These are phyloP conservation scores for Thrips palmi DNA, from an alignment of 1,140 invertebrate species.

Conservation along the genomic window DNA sequence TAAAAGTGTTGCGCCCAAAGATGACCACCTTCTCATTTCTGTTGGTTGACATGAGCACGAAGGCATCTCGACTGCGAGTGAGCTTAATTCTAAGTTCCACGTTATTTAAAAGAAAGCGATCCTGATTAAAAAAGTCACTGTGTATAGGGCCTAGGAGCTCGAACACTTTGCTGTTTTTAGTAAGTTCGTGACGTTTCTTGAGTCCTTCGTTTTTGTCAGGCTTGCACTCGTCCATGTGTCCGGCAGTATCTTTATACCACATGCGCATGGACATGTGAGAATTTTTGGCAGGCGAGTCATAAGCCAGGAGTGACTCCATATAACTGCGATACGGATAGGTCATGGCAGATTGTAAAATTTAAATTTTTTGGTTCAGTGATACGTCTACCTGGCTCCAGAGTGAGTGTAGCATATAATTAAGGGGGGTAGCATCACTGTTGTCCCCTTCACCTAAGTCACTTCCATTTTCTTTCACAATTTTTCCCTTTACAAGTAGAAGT, in stretches of 20 bases:
- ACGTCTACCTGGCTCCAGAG: conserved; percentile 24
- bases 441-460: conserved; percentile 11
- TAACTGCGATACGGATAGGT: conserved; percentile 26
- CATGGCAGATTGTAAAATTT: conserved; percentile 22
- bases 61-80: conserved; percentile 19
- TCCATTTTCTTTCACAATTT: conserved; percentile 16
- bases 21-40: conserved; percentile 14
- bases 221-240: conserved; percentile 18
- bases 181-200: conserved; percentile 15
- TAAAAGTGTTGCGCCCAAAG: conserved; percentile 19
- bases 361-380: conserved; percentile 26
- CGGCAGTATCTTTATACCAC: conserved; percentile 15
- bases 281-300: conserved; percentile 21
- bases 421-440: conserved; percentile 15
- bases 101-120: conserved; percentile 22
- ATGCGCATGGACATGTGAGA: conserved; percentile 21
- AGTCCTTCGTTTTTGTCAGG: conserved; percentile 18
- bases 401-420: conserved; percentile 24
- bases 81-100: conserved; percentile 21
- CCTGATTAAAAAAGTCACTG: conserved; percentile 20
- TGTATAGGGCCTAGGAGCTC: conserved; percentile 15
- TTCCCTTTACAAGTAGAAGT: conserved; percentile 20
- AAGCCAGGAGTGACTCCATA: conserved; percentile 24
- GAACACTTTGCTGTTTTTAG: conserved; percentile 14
- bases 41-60: conserved; percentile 19